These are phyloP conservation scores for Phalacrocorax aristotelis DNA, from an alignment of 2,113 vertebrate genomes.

Conservation along the genomic window DNA sequence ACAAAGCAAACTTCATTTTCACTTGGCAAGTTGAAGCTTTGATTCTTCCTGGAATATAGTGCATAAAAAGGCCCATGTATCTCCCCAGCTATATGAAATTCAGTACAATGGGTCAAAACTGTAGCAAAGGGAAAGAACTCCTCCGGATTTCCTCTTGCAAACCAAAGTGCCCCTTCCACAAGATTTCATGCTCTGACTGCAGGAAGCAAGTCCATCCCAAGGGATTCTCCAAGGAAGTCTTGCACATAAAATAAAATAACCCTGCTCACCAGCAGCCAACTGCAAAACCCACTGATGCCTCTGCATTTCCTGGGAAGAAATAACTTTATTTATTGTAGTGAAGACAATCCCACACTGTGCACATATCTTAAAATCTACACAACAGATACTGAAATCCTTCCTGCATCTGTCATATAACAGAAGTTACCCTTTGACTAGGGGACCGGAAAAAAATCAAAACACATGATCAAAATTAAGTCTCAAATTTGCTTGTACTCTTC, in stretches of 20 bases:
- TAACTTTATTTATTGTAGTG: not conserved
- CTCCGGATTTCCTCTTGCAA: conserved; percentile 1
- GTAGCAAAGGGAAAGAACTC: not conserved
- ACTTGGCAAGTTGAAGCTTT: not conserved
- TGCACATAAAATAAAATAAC: not conserved
- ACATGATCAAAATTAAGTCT: not conserved
- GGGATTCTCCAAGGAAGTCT: not conserved
- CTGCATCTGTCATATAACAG: not conserved
- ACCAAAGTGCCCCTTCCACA: not conserved
- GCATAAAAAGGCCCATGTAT: not conserved
- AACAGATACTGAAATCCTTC: not conserved
- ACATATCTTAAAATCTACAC: not conserved
- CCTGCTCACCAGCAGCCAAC: not conserved
- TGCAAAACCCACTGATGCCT: not conserved
- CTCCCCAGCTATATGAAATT: not conserved
- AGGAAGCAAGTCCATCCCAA: not conserved
- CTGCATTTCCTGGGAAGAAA: not conserved
- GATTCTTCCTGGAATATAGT: not conserved
- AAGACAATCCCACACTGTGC: not conserved
- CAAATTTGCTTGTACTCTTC: not conserved
- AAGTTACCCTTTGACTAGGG: not conserved
- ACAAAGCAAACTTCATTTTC: conserved; percentile 14
- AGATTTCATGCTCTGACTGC: not conserved
- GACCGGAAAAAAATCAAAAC: not conserved
- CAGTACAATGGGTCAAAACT: not conserved